Base-by-base conservation (phyloP, 2,797 vertebrate species). In the Poeciliopsis paucimaculata region DNA sequence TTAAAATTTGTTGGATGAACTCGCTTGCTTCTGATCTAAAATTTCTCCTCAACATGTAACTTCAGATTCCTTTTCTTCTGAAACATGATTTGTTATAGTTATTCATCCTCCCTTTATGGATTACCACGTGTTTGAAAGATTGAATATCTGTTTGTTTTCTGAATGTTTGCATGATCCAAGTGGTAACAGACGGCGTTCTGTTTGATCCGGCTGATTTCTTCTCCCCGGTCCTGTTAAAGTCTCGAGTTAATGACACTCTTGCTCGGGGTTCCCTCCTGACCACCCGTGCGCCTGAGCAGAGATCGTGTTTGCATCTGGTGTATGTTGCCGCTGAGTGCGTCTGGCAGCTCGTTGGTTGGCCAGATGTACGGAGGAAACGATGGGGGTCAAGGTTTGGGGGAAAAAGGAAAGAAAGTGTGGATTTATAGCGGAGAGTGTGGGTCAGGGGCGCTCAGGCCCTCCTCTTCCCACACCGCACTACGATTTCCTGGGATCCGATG, bases 401-500 rank as follows among this genome's bases (percentile, higher is more conserved):
- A 7, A 0, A 7, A 20, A 36, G 49, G 20, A 43, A 45, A 34
- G 26, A 77, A 85, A 83, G 84, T 73, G 49, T 79, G 81, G 82
- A 91, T 94, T 93, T 93, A 92, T 86, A 84, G 84, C 87, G 77
- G 66, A 77, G 26, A 76, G 89, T 90, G 77, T 87, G 85, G 87
- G 88, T 92, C 82, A 81, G 53, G 76, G 86, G 41, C 83, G 81
- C 79, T 20, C 28, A 76, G 49, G 80, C 79, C 76, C 77, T 88
- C 79, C 74, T 51, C 90, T 91, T 86, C 88, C 86, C 77, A 86
- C 85, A 57, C 77, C 41, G 34, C 82, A 18, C 85, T 87, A 82
- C 91, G 55, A 92, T 91, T 95, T 94, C 92, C 93, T 85, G 86
- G 83, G 84, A 51, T 88, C 85, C 81, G 88, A 91, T 90, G 81